These are phyloP conservation scores for Cryptus viduatorius DNA, from an alignment of 2,888 invertebrate genomes.

Conservation along the genomic window DNA sequence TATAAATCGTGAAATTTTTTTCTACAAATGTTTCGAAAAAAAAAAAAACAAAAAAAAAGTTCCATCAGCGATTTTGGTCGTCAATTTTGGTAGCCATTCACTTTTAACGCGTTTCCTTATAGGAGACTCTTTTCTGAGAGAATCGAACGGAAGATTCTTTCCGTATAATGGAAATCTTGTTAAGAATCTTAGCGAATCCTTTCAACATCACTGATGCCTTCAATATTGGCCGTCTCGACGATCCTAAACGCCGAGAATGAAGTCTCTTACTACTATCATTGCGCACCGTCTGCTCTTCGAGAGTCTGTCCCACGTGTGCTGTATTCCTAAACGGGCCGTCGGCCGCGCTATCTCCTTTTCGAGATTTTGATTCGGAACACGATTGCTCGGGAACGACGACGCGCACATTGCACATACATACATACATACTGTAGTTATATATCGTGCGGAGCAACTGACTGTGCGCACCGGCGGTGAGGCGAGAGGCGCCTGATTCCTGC, in stretches of 20 bases:
- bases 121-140: no score
- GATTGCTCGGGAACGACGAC: conserved; percentile 24
- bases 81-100: no score
- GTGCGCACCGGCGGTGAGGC: conserved; percentile 16
- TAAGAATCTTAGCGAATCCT: no score
- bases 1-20: no score
- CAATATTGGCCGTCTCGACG: neutral
- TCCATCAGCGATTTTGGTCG: no score
- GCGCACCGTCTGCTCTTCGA: neutral
- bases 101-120: no score
- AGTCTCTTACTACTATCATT: neutral
- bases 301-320: conserved; percentile 37
- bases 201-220: no score
- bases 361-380: conserved; percentile 72
- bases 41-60: no score
- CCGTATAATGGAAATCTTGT: no score
- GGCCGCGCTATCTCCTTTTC: conserved; percentile 65
- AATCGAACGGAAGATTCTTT: no score
- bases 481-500: conserved; percentile 37
- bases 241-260: neutral
- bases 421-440: neutral
- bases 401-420: neutral
- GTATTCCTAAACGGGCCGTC: conserved; percentile 60
- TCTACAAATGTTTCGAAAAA: no score
- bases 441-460: conserved; percentile 16